Base-by-base conservation (phyloP, 2,113 vertebrate genomes). In the Mionectes macconnelli region DNA sequence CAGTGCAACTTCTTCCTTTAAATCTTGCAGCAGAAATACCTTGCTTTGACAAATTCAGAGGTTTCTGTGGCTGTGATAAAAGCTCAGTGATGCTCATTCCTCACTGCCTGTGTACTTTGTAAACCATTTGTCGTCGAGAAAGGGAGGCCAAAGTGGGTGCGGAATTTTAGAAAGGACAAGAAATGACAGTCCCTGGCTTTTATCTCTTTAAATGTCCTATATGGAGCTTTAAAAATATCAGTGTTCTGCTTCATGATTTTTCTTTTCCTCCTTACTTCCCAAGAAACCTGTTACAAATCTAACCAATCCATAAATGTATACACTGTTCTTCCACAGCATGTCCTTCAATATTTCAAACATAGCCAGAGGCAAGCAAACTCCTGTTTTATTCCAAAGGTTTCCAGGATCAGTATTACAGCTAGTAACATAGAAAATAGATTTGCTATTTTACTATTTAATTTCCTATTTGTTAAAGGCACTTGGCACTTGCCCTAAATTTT, bases 41-140 rank as follows among this genome's bases (percentile, higher is more conserved):
- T 16, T 31, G 31, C 75, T 94, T 94, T 94, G 90, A 85, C 50
- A 93, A 90, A 91, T 74, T 49, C 72, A 24, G 89, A 72, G 73
- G 19, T 84, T 96, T 92, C 68, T 81, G 39, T 81, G 81, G 75
- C 87, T 74, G 89, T 90, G 75, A 85, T 91, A 50, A 85, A 94
- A 69, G 75, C 63, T 88, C 72, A 45, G 84, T 18, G 66, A 57
- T 85, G 70, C 62, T 79, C 62, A 37, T 87, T 93, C 90, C 68
- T 95, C 82, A 82, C 74, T 60, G 66, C 75, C 59, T 87, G 7
- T 39, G 50, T 77, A 52, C 87, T 91, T 86, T 55, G 90, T 94
- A 91, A 91, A 92, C 81, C 56, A 24, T n/a, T 74, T 94, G 60
- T 39, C 1, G 0, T 30, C 25, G 62, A 70, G 79, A 70, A 74